These are phyloP conservation scores for Cynoglossus semilaevis DNA, from an alignment of 2,113 vertebrate genomes.

Conservation along the genomic window DNA sequence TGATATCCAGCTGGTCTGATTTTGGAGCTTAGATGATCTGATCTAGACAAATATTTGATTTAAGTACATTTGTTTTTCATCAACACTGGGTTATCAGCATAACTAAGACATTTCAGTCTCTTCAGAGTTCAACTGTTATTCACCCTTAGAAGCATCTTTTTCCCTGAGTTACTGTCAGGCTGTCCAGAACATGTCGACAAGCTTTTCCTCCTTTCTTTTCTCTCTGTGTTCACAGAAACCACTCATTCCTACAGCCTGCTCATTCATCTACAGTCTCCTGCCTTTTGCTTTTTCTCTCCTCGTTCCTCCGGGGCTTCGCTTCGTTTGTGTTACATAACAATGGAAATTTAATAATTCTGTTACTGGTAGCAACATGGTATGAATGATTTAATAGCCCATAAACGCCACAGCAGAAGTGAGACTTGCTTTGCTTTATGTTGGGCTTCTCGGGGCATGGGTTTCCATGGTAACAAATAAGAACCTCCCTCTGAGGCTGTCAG, in stretches of 20 bases:
- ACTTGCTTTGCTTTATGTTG: conserved; percentile 53
- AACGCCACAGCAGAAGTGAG: conserved; percentile 53
- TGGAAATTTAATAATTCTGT: conserved; percentile 51
- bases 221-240: conserved; percentile 6
- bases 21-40: too few species aligned
- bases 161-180: background rate
- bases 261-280: background rate
- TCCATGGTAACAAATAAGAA: conserved; percentile 70
- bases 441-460: conserved; percentile 62
- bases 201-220: conserved; percentile 13
- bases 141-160: background rate
- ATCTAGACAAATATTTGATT: too few species aligned
- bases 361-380: conserved; percentile 48
- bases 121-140: too few species aligned
- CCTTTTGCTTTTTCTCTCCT: conserved; percentile 15
- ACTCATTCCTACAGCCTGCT: background rate
- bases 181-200: background rate
- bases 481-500: conserved; percentile 58
- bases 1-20: too few species aligned
- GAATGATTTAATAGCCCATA: conserved; percentile 60
- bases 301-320: conserved; percentile 20
- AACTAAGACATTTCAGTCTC: too few species aligned
- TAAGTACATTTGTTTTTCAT: too few species aligned
- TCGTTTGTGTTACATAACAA: conserved; percentile 54
- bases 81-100: too few species aligned